Base-by-base conservation (phyloP, 2,113 vertebrate species). In the Drymodes brunneopygia region DNA sequence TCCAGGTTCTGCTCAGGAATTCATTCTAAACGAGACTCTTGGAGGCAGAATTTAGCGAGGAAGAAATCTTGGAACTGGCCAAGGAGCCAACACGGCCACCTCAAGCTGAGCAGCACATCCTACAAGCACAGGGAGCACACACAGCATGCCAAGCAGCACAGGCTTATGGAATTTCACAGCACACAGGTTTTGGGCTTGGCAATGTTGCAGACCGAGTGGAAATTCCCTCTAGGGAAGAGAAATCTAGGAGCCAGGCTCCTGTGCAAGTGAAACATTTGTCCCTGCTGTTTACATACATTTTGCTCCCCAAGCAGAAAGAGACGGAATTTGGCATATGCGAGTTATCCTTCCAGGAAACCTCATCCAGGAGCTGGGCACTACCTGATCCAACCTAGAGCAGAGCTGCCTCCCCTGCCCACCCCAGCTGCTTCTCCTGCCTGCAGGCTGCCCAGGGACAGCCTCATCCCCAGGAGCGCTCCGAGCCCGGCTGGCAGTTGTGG, bases 21-120 rank as follows among this genome's bases (percentile, higher is more conserved):
- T 58, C 3, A 3, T 58, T 60, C 45, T 44, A 18, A 89, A 27
- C 0, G 0, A 17, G 18, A 53, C 62, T 44, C 12, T 16, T 12
- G 5, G 13, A 56, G 50, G 58, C 67, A 83, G 42, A 81, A 77
- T 35, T 54, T 7, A 48, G 45, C 0, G 0, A 66, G 58, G 18
- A 84, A 57, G 35, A 75, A 92, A 62, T 51, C 24, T 58, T 29
- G 5, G 11, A 6, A 12, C 31, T 25, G 13, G 67, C 45, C 50
- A 77, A 93, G 72, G 45, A 84, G 72, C 67, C 67, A 48, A 4
- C 0, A 0, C 4, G 28, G 65, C 62, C 40, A n/a, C 38, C 9
- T 1, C 0, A 2, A 64, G 58, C 58, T 4, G 11, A 71, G 53
- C 3, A 35, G 44, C 44, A 13, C 71, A 29, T 29, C 35, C 56